phyloP scores from a whole-genome alignment of 2,797 vertebrate genomes.

The Apodemus agrarius region DNA sequence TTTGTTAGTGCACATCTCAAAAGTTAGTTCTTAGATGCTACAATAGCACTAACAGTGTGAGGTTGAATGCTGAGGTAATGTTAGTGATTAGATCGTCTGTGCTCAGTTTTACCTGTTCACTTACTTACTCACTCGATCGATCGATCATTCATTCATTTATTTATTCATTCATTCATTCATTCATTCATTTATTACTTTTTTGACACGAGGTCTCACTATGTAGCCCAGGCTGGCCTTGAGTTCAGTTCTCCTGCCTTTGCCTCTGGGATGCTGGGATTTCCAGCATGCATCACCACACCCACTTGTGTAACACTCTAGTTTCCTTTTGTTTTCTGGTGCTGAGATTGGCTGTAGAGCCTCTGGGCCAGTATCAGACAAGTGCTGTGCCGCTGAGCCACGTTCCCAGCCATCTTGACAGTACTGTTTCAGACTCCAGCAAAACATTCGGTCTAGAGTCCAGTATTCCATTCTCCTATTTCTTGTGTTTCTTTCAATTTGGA shows the following conservation, averaged over 20 bases:
- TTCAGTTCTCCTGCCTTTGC: neutral
- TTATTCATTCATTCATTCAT: neutral
- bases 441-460: neutral
- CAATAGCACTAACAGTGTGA: neutral
- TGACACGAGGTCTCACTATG: neutral
- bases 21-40: neutral
- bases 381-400: neutral
- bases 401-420: neutral
- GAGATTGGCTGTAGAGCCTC: neutral
- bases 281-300: neutral
- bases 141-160: too few species aligned
- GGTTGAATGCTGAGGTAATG: neutral
- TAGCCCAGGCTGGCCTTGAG: neutral
- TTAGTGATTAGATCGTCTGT: neutral
- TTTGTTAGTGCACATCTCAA: neutral
- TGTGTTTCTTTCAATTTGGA: conserved; percentile 2
- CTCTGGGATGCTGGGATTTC: neutral
- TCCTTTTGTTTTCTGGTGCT: neutral
- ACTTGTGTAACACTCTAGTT: neutral
- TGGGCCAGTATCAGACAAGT: neutral
- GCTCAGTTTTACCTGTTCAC: neutral
- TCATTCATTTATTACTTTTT: neutral
- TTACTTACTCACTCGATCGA: neutral
- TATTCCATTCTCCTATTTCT: neutral
- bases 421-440: neutral